phyloP scores from a whole-genome alignment of 2,113 vertebrate genomes.

The Psephotus haematonotus region DNA sequence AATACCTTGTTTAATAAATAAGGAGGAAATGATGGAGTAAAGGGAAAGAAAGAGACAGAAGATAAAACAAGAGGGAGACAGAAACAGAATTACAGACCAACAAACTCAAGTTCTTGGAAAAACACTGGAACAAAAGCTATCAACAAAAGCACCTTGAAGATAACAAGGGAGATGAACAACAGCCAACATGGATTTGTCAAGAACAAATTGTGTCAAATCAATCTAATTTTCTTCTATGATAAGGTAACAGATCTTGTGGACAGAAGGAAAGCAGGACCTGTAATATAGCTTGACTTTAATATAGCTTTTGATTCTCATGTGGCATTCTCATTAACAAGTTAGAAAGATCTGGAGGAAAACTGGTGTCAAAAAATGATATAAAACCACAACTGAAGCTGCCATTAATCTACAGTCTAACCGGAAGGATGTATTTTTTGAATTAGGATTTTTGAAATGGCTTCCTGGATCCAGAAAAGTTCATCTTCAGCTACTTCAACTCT shows the following conservation, averaged over 20 bases:
- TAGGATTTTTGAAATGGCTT: background rate
- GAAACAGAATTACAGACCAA: background rate
- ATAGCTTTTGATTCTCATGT: background rate
- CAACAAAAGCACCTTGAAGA: constrained; percentile 8
- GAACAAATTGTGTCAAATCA: background rate
- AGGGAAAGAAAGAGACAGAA: background rate
- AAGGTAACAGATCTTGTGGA: background rate
- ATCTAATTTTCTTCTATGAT: constrained; percentile 13
- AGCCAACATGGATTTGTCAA: constrained; percentile 13
- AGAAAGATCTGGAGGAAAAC: background rate
- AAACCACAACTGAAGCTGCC: background rate
- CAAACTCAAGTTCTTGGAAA: background rate
- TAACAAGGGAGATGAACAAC: background rate
- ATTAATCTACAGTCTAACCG: background rate
- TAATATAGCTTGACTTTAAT: background rate
- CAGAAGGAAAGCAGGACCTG: background rate
- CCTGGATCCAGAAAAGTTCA: background rate
- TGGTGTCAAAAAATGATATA: background rate
- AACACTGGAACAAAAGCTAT: background rate
- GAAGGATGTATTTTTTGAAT: background rate
- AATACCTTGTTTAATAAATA: background rate
- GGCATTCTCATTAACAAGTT: background rate
- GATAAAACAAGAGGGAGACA: background rate
- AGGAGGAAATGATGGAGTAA: background rate
- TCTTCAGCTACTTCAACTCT: background rate